These are phyloP conservation scores for Scotopteryx bipunctaria DNA, from an alignment of 2,888 invertebrate species.

Conservation along the genomic window DNA sequence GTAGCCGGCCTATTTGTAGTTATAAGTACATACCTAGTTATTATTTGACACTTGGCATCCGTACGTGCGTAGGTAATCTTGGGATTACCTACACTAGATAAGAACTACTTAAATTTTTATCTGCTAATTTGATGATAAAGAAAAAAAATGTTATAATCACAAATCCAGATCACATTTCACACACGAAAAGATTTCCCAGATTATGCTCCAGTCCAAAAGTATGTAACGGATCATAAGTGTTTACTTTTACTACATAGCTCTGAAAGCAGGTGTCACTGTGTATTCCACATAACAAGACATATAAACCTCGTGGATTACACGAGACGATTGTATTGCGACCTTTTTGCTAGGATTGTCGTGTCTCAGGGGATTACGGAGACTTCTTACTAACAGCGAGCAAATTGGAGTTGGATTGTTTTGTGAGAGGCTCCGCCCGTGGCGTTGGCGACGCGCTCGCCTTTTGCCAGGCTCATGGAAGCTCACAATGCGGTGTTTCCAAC, in stretches of 20 bases:
- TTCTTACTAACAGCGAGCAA: conserved; percentile 67
- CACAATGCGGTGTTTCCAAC: conserved; percentile 36
- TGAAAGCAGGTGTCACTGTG: conserved; percentile 20
- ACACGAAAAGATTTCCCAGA: too few relatives aligned
- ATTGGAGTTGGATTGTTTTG: conserved; percentile 65
- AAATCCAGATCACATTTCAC: neutral
- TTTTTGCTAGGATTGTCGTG: conserved; percentile 58
- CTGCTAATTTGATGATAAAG: too few relatives aligned
- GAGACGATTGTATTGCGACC: conserved; percentile 42
- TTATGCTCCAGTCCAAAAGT: neutral
- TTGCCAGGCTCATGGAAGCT: conserved; percentile 63
- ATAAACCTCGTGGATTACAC: conserved; percentile 21
- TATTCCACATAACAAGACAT: conserved; percentile 10
- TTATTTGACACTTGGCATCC: too few relatives aligned
- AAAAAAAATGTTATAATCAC: too few relatives aligned
- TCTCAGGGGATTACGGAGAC: conserved; percentile 57
- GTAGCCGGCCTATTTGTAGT: too few relatives aligned
- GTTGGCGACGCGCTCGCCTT: conserved; percentile 64
- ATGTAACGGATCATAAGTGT: neutral
- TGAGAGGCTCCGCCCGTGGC: conserved; percentile 66
- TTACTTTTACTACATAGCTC: conserved; percentile 1
- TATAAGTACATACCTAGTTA: too few relatives aligned
- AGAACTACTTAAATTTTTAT: too few relatives aligned
- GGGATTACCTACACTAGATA: too few relatives aligned
- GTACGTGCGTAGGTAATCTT: too few relatives aligned